Conservation (phyloP, 2,888 invertebrate species). For the Hermaeophaga mercurialis region DNA sequence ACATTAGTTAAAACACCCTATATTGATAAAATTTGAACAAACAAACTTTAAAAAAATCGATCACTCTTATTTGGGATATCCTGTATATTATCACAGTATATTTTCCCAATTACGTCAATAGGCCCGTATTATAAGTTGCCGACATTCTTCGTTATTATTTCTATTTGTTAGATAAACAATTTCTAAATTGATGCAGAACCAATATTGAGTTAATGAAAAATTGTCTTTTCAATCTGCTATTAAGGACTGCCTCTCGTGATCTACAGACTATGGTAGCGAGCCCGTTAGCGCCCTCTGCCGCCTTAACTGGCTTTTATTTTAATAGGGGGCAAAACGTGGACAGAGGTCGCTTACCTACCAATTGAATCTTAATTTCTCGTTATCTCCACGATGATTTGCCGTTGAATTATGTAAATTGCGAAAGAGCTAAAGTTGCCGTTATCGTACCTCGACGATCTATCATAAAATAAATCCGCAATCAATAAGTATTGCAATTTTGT, state of each 20-base stretch:
- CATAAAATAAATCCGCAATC: slow-evolving; percentile 34
- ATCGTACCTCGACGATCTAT: slow-evolving; percentile 32
- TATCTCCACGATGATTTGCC: slow-evolving; percentile 29
- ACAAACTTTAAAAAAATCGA: no score
- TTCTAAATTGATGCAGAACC: no score
- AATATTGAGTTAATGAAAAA: slow-evolving; percentile 1
- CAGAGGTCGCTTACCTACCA: slow-evolving; percentile 36
- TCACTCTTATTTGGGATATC: no score
- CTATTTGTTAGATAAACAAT: no score
- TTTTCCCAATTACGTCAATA: no score
- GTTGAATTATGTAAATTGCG: slow-evolving; percentile 35
- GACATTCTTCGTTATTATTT: no score
- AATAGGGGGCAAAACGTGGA: slow-evolving; percentile 39
- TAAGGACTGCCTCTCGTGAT: slow-evolving; percentile 17
- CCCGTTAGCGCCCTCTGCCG: slow-evolving; percentile 41
- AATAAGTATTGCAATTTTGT: slow-evolving; percentile 34
- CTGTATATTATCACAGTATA: no score
- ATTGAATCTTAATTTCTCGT: slow-evolving; percentile 37
- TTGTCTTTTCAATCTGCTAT: slow-evolving; percentile 5
- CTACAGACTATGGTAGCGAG: slow-evolving; percentile 32
- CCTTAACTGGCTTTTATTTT: slow-evolving; percentile 33
- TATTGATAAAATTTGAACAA: no score
- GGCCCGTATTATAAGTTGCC: no score
- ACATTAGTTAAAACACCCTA: no score
- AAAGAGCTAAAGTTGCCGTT: slow-evolving; percentile 30